phyloP scores from a whole-genome alignment of 2,888 invertebrate species.

The Luperina testacea region DNA sequence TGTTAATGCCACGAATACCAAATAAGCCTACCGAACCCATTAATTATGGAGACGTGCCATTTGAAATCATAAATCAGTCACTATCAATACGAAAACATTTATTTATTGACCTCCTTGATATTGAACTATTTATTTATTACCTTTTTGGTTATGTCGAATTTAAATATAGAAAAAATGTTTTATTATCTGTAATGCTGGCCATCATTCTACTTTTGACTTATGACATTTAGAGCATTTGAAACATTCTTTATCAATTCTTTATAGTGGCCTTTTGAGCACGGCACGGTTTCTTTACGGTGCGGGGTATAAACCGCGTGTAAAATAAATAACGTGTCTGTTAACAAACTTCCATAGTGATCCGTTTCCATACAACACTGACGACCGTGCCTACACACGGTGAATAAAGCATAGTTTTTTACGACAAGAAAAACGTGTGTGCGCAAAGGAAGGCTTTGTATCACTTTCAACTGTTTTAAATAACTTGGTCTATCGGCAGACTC shows the following conservation, averaged over 20 bases:
- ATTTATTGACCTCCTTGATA: slow-evolving; percentile 60
- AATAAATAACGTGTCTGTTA: background rate
- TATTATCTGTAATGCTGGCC: slow-evolving; percentile 42
- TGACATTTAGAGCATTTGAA: slow-evolving; percentile 32
- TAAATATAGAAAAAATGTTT: slow-evolving; percentile 44
- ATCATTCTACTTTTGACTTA: slow-evolving; percentile 58
- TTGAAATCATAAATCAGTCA: slow-evolving; percentile 71
- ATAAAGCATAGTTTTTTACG: background rate
- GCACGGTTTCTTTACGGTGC: background rate
- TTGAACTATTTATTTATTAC: slow-evolving; percentile 14
- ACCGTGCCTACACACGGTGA: background rate
- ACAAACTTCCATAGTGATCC: background rate
- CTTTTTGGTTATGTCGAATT: slow-evolving; percentile 41
- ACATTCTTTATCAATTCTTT: slow-evolving; percentile 23
- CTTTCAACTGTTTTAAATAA: background rate
- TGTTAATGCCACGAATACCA: slow-evolving; percentile 74
- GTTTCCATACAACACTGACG: background rate
- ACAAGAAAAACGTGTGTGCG: background rate
- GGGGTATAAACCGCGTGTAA: background rate
- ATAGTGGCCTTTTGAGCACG: background rate
- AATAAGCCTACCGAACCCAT: slow-evolving; percentile 71
- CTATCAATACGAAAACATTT: slow-evolving; percentile 62
- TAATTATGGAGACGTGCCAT: slow-evolving; percentile 69
- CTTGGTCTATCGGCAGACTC: background rate
- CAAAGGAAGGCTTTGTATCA: background rate